Percentiles rank a stretch among this genome's conserved stretches.
These are phyloP conservation scores for Cyprinodon diabolis DNA, from an alignment of 2,797 vertebrate species.

Conservation along the genomic window DNA sequence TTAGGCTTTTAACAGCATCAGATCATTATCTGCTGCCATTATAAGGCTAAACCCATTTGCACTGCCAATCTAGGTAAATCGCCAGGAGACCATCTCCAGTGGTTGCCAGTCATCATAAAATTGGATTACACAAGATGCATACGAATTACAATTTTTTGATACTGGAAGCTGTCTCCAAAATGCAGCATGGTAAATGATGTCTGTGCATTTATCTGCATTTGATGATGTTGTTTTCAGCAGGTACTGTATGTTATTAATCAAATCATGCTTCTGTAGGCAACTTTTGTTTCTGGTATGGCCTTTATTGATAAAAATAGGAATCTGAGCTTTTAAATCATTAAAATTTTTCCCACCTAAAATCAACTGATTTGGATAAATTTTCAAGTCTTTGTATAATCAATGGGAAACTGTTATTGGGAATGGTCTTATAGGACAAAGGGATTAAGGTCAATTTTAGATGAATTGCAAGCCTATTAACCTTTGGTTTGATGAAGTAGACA, in stretches of 20 bases:
- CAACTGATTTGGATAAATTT: slow-evolving; percentile 23
- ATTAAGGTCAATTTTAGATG: background rate
- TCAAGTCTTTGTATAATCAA: slow-evolving; percentile 6
- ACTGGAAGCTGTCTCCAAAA: background rate
- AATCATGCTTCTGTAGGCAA: slow-evolving; percentile 30
- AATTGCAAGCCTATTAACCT: too few relatives aligned
- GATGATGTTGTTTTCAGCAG: slow-evolving; percentile 30
- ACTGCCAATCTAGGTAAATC: slow-evolving; percentile 7
- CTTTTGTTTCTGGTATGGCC: slow-evolving; percentile 45
- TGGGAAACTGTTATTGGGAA: slow-evolving; percentile 19
- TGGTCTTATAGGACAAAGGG: slow-evolving; percentile 12
- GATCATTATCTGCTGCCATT: slow-evolving; percentile 38
- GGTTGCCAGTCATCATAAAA: slow-evolving; percentile 36
- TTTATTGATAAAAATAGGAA: slow-evolving; percentile 27
- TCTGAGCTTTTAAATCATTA: slow-evolving; percentile 17
- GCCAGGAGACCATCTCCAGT: slow-evolving; percentile 18
- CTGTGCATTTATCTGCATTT: slow-evolving; percentile 6
- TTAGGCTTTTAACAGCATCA: slow-evolving; percentile 17
- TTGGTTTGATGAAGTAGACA: too few relatives aligned
- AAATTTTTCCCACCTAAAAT: slow-evolving; percentile 23
- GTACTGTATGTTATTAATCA: slow-evolving; percentile 49
- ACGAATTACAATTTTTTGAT: slow-evolving; percentile 21
- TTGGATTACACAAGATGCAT: slow-evolving; percentile 21
- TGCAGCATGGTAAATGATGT: slow-evolving; percentile 18
- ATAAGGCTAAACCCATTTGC: slow-evolving; percentile 29